These are phyloP conservation scores for Amiota minor DNA, from an alignment of 2,888 invertebrate genomes.

Conservation along the genomic window DNA sequence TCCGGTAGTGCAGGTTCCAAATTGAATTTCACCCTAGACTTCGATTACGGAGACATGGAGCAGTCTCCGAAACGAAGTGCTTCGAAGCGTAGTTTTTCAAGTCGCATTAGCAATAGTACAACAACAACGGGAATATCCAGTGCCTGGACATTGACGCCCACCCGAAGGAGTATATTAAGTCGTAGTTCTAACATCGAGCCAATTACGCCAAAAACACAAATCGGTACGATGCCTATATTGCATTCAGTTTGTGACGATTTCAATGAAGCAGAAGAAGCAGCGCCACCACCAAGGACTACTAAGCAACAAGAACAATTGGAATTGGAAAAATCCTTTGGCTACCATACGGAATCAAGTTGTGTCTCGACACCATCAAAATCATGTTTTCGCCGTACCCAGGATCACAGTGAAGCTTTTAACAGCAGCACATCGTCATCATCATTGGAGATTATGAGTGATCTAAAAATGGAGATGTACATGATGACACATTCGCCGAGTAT, in stretches of 20 bases:
- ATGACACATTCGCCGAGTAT: constrained; percentile 60
- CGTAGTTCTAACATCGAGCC: constrained; percentile 34
- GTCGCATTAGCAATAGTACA: constrained; percentile 46
- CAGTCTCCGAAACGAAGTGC: constrained; percentile 23
- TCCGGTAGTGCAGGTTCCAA: constrained; percentile 37
- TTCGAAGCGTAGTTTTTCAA: constrained; percentile 41
- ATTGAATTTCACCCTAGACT: constrained; percentile 32
- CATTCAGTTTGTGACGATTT: constrained; percentile 66
- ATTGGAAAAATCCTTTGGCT: constrained; percentile 49
- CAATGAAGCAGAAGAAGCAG: constrained; percentile 45
- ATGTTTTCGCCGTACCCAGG: constrained; percentile 34
- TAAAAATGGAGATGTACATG: constrained; percentile 73
- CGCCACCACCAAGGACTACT: neutral
- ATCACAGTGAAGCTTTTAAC: constrained; percentile 14
- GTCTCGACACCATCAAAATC: constrained; percentile 25
- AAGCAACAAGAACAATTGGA: constrained; percentile 8
- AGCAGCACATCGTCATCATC: neutral
- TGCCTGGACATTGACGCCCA: constrained; percentile 39
- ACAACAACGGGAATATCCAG: constrained; percentile 46
- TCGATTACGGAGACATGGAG: constrained; percentile 22
- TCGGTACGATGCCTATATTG: constrained; percentile 34
- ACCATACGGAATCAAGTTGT: constrained; percentile 47
- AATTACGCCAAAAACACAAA: constrained; percentile 9
- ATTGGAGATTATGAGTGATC: constrained; percentile 46
- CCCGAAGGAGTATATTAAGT: constrained; percentile 51